phyloP scores from a whole-genome alignment of 2,888 invertebrate genomes.

The Phyllotreta cruciferae region DNA sequence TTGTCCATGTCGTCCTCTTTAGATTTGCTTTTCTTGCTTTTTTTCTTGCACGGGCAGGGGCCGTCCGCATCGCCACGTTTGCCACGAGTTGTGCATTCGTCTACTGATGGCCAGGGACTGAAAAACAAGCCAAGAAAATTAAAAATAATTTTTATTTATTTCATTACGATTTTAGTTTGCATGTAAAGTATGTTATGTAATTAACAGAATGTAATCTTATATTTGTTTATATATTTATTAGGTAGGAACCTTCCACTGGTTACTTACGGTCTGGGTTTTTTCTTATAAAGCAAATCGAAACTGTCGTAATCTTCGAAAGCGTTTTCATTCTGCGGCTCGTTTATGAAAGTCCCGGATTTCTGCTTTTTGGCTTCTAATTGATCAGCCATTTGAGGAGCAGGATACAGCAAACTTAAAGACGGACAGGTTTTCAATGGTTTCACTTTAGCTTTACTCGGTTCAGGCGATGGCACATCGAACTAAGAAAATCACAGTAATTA shows the following conservation, averaged over 20 bases:
- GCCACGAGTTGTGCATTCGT: neutral
- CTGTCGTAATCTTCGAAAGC: constrained; percentile 46
- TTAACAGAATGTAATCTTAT: too few relatives aligned
- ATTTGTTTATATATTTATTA: too few relatives aligned
- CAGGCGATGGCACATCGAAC: constrained; percentile 54
- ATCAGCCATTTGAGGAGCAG: constrained; percentile 49
- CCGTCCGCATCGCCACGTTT: constrained; percentile 34
- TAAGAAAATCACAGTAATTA: constrained; percentile 30
- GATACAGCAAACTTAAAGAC: constrained; percentile 50
- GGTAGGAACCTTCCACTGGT: too few relatives aligned
- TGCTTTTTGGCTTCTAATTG: constrained; percentile 52
- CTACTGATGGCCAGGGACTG: constrained; percentile 1
- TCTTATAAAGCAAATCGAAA: constrained; percentile 50
- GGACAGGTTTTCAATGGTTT: constrained; percentile 50
- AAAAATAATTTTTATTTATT: too few relatives aligned
- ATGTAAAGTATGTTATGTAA: neutral
- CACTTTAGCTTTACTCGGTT: constrained; percentile 53
- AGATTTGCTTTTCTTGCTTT: constrained; percentile 30
- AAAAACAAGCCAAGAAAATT: neutral
- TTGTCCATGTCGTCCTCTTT: constrained; percentile 28
- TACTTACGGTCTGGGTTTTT: constrained; percentile 45
- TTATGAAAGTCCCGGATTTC: constrained; percentile 57
- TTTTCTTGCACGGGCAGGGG: constrained; percentile 30
- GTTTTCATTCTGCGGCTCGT: constrained; percentile 36
- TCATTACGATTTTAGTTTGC: neutral